A percentile compares a stretch with the other conserved stretches of the same genome.
Evolutionary conservation across 2,888 invertebrate genomes (phyloP).

Genomic region (Zonitis immaculata): DNA sequence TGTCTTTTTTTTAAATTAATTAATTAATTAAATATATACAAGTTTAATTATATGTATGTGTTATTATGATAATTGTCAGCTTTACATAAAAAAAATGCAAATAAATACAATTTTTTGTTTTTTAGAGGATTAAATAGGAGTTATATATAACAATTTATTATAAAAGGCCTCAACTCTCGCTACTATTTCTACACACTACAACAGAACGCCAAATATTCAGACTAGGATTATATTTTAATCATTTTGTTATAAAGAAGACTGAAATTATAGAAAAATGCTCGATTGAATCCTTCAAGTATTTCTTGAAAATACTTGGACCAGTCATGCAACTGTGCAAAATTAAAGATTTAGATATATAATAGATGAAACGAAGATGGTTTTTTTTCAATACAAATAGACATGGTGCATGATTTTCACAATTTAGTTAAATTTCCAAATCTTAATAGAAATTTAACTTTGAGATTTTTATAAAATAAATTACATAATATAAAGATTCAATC

Average conservation of each 20-base stretch:
- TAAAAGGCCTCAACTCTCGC: not conserved
- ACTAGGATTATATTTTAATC: not conserved
- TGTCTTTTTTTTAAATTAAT: not conserved
- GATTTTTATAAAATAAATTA: not conserved
- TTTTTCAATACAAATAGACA: too few species aligned
- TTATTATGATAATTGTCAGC: not conserved
- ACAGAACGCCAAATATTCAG: not conserved
- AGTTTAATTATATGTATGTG: not conserved
- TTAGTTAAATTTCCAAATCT: slow-evolving; percentile 8
- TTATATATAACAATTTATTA: not conserved
- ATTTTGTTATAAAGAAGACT: slow-evolving; percentile 1
- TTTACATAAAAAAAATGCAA: not conserved
- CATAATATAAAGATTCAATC: not conserved
- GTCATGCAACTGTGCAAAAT: slow-evolving; percentile 41
- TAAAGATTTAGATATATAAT: slow-evolving; percentile 11
- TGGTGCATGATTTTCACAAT: slow-evolving; percentile 22
- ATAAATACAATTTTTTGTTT: not conserved
- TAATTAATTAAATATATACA: not conserved
- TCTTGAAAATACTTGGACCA: slow-evolving; percentile 46
- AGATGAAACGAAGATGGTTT: too few species aligned
- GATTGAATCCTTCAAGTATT: slow-evolving; percentile 45
- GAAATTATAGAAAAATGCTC: slow-evolving; percentile 29
- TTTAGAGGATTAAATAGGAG: not conserved
- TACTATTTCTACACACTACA: not conserved
- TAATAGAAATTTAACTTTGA: not conserved